These are phyloP conservation scores for Caenorhabditis briggsae DNA, from an alignment of 1,140 invertebrate species.

Conservation along the genomic window DNA sequence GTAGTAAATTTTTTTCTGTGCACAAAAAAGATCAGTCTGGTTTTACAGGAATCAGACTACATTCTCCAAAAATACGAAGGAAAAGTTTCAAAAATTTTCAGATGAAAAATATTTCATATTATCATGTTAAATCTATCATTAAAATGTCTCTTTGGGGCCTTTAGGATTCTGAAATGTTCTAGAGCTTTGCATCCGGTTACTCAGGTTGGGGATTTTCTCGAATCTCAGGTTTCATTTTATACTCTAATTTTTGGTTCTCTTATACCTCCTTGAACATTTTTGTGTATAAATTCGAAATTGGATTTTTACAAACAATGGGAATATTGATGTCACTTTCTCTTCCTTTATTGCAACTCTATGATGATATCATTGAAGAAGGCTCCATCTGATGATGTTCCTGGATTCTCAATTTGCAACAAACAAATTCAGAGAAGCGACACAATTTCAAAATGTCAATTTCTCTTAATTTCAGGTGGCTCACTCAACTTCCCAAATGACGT, in stretches of 20 bases:
- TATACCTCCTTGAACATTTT: not conserved
- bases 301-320: too few species aligned
- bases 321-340: too few species aligned
- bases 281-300: too few species aligned
- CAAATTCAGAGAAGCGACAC: too few species aligned
- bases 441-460: not conserved
- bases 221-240: too few species aligned
- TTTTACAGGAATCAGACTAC: not conserved
- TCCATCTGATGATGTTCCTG: not conserved
- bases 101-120: not conserved
- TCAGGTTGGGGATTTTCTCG: too few species aligned
- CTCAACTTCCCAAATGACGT: conserved; percentile 14
- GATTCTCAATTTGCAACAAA: not conserved
- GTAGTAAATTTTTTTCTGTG: too few species aligned
- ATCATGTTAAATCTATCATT: too few species aligned
- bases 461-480: not conserved
- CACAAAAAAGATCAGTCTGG: not conserved
- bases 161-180: too few species aligned
- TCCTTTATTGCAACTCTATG: not conserved
- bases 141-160: too few species aligned
- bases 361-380: not conserved
- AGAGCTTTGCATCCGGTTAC: too few species aligned
- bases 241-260: not conserved
- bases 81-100: not conserved
- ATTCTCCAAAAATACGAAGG: not conserved